phyloP scores from a whole-genome alignment of 1,140 invertebrate genomes.

The Trachymyrmex cornetzi region DNA sequence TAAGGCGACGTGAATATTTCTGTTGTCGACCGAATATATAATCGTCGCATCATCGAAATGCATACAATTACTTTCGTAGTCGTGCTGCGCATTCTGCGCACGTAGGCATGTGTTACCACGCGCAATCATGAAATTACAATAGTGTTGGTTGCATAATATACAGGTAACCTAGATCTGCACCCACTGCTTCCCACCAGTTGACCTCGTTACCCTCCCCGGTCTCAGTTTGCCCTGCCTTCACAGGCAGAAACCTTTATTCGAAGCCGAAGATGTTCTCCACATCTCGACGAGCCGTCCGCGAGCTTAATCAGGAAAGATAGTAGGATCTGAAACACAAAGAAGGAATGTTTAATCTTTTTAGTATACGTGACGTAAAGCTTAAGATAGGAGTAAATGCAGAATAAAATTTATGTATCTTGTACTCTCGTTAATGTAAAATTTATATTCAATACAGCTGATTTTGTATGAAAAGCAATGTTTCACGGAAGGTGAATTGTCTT shows the following conservation, averaged over 20 bases:
- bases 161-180: slow-evolving; percentile 84
- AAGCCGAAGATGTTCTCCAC: slow-evolving; percentile 56
- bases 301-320: neutral
- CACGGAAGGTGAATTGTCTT: slow-evolving; percentile 16
- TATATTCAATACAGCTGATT: neutral
- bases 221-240: slow-evolving; percentile 52
- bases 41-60: slow-evolving; percentile 22
- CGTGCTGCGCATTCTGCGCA: slow-evolving; percentile 41
- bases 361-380: neutral
- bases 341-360: neutral
- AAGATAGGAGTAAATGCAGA: neutral
- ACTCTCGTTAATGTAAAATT: neutral
- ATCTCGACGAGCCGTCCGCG: neutral
- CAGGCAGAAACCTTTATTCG: slow-evolving; percentile 65
- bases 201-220: slow-evolving; percentile 79
- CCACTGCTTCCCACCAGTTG: slow-evolving; percentile 81
- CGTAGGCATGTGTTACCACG: slow-evolving; percentile 69
- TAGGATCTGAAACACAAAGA: neutral
- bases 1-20: neutral
- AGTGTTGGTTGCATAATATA: slow-evolving; percentile 85
- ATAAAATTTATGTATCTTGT: neutral
- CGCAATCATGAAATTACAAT: slow-evolving; percentile 73
- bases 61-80: slow-evolving; percentile 1
- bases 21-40: neutral
- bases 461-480: neutral